A percentile compares a stretch with the other conserved stretches of the same genome.
These are phyloP conservation scores for Nesogale talazaci DNA, from an alignment of 2,113 vertebrate genomes.

Conservation along the genomic window DNA sequence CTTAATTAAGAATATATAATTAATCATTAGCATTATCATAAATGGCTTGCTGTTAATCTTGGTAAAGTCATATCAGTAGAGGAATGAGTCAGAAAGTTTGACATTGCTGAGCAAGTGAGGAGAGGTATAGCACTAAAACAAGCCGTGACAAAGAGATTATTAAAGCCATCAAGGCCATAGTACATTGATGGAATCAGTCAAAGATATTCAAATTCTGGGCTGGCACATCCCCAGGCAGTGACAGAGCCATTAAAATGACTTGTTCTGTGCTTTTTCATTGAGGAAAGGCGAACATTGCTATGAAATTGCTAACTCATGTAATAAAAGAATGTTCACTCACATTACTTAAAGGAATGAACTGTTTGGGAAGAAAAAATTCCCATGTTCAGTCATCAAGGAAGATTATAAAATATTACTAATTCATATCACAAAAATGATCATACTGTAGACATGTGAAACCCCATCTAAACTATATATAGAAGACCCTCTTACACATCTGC, in stretches of 20 bases:
- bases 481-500: background rate
- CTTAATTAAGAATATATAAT: background rate
- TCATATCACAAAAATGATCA: constrained; percentile 4
- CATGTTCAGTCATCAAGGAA: background rate
- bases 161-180: background rate
- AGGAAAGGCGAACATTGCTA: background rate
- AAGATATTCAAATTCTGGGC: background rate
- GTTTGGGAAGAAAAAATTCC: background rate
- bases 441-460: background rate
- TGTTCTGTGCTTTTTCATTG: background rate
- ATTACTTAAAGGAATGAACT: background rate
- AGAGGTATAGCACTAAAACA: background rate
- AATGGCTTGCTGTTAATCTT: background rate
- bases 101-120: background rate
- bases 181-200: background rate
- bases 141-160: constrained; percentile 6
- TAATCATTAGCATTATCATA: background rate
- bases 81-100: background rate
- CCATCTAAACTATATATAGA: background rate
- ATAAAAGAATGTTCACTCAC: background rate
- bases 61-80: background rate
- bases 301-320: background rate
- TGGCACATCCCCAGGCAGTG: background rate
- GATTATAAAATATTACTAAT: constrained; percentile 3
- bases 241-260: background rate